These are phyloP conservation scores for Picathartes gymnocephalus DNA, from an alignment of 2,113 vertebrate species.

Conservation along the genomic window DNA sequence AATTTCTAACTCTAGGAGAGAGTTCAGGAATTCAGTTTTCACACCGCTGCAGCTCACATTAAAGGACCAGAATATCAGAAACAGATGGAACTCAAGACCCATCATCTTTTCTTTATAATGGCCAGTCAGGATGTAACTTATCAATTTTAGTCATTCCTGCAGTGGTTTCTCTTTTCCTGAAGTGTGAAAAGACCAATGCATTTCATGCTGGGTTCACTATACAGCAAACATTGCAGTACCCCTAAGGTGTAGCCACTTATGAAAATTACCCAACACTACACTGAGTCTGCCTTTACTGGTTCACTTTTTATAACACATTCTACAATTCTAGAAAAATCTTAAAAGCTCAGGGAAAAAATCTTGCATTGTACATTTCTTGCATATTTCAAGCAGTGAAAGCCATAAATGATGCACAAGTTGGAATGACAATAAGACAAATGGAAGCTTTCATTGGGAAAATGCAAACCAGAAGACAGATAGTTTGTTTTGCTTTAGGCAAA, in stretches of 20 bases:
- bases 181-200: neutral
- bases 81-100: neutral
- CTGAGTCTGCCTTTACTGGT: neutral
- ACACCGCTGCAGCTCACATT: neutral
- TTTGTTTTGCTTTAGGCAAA: constrained; percentile 61
- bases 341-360: neutral
- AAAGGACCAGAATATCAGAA: neutral
- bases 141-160: neutral
- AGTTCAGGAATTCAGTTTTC: neutral
- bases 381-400: neutral
- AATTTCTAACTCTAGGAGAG: neutral
- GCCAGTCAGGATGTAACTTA: neutral
- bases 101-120: neutral
- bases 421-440: constrained; percentile 54
- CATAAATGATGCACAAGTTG: constrained; percentile 25
- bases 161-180: neutral
- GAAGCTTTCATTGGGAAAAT: constrained; percentile 37
- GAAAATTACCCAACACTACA: neutral
- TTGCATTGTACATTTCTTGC: neutral
- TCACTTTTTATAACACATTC: neutral
- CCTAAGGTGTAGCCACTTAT: neutral
- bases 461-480: constrained; percentile 55
- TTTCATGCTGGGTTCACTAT: neutral
- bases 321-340: neutral
- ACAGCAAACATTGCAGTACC: neutral